Base-by-base conservation (phyloP, 1,140 invertebrate species). In the Pseudomyrmex sp. region DNA sequence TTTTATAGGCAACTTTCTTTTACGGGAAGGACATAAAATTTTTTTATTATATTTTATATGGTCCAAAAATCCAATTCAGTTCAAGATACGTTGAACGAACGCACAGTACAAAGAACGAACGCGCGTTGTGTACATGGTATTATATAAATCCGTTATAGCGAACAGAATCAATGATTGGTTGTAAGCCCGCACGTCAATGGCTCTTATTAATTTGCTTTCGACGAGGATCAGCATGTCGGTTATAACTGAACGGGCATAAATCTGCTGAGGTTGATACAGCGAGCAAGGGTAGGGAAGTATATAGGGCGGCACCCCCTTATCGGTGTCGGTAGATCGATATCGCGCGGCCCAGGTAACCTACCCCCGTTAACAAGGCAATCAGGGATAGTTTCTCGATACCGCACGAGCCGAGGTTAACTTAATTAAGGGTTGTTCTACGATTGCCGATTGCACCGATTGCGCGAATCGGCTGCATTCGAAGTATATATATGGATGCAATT, bases 391-490 rank as follows among this genome's bases (percentile, higher is more conserved):
- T 90, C 91, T 93, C 92, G 91, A 92, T 91, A 91, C 90, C 89
- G 88, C 88, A 91, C 85, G 90, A 88, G 86, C 73, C 87, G 90
- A 85, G 73, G 87, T 92, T 93, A 93, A 93, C 91, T 93, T 93
- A 93, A 93, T 93, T 93, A 93, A 91, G 88, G 89, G 89, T 90
- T 92, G 91, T 92, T 93, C 92, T 89, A 92, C 91, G 89, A 91
- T 86, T 91, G 91, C 86, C 89, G 86, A 90, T 91, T 88, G 85
- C 85, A 89, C 73, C 62, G 85, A 89, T 85, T 76, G 84, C 86
- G 77, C 86, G 76, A 88, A 74, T 88, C 75, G 80, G 76, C 18
- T 66, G 63, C 54, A 82, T 66, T 76, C 18, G 18, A 54, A 44
- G 56, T 61, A 15, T 70, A 58, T 52, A 68, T 85, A 15, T 65